Evolutionary conservation across 2,888 invertebrate species (phyloP).

Genomic region (Plebejus argus): DNA sequence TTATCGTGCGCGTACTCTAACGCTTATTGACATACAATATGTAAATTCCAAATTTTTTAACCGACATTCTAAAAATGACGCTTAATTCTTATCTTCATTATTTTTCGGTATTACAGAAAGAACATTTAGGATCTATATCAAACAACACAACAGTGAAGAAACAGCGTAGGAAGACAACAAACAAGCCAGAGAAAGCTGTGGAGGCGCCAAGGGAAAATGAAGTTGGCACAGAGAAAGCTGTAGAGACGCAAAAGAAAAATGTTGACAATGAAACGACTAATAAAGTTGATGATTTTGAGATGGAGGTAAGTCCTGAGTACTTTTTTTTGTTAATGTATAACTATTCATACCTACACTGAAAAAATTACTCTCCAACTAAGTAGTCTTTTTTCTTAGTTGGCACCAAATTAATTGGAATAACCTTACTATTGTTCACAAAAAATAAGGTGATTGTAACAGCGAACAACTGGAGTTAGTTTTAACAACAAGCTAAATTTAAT

Average conservation of each 20-base stretch:
- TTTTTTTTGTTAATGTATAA: background rate
- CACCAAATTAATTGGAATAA: too few relatives aligned
- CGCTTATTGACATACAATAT: background rate
- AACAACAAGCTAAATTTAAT: too few relatives aligned
- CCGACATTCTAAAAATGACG: too few relatives aligned
- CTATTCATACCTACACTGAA: too few relatives aligned
- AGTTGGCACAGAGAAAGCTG: slow-evolving; percentile 32
- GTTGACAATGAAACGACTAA: background rate
- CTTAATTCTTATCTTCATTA: background rate
- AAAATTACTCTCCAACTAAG: too few relatives aligned
- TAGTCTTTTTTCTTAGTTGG: too few relatives aligned
- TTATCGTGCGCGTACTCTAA: too few relatives aligned
- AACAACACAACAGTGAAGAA: slow-evolving; percentile 48
- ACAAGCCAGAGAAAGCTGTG: slow-evolving; percentile 33
- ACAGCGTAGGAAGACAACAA: slow-evolving; percentile 50
- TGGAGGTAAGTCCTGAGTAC: background rate
- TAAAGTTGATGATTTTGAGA: background rate
- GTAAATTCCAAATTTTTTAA: too few relatives aligned
- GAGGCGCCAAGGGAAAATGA: slow-evolving; percentile 16
- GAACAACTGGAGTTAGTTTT: too few relatives aligned
- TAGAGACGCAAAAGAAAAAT: background rate
- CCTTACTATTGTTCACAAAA: too few relatives aligned
- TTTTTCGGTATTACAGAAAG: slow-evolving; percentile 41
- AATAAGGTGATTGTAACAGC: too few relatives aligned
- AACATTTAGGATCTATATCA: slow-evolving; percentile 35